Percentiles rank a stretch among this genome's conserved stretches.
Evolutionary conservation across 2,888 invertebrate species (phyloP).

Genomic region (Chymomyza procnemis): DNA sequence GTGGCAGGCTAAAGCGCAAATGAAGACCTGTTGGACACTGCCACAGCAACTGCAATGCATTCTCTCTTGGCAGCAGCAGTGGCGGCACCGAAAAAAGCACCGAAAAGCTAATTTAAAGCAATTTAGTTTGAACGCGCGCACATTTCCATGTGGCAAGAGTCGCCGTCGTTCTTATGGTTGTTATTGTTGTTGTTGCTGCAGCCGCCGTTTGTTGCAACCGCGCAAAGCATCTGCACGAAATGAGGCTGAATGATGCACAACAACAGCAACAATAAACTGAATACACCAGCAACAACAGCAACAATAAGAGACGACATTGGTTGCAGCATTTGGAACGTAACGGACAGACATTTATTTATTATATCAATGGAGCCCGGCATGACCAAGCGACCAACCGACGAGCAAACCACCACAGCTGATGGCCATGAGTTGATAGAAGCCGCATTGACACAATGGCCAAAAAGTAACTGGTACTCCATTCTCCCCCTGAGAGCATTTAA

Average conservation of each 20-base stretch:
- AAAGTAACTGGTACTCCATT: slow-evolving; percentile 31
- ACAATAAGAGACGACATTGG: slow-evolving; percentile 18
- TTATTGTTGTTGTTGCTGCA: background rate
- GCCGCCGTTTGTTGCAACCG: background rate
- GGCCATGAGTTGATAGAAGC: slow-evolving; percentile 66
- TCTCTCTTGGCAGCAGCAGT: slow-evolving; percentile 11
- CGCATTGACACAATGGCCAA: slow-evolving; percentile 62
- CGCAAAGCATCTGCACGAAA: slow-evolving; percentile 56
- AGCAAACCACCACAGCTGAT: slow-evolving; percentile 38
- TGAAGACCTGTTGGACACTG: slow-evolving; percentile 59
- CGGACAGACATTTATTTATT: slow-evolving; percentile 32
- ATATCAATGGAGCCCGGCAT: background rate
- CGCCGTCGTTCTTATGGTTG: background rate
- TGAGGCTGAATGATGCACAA: slow-evolving; percentile 61
- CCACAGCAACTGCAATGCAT: background rate
- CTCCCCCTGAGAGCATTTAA: slow-evolving; percentile 23
- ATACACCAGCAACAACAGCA: slow-evolving; percentile 15
- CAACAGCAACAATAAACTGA: slow-evolving; percentile 15
- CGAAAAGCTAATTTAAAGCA: slow-evolving; percentile 76
- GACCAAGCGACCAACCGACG: background rate
- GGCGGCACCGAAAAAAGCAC: slow-evolving; percentile 53
- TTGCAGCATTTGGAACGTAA: slow-evolving; percentile 34
- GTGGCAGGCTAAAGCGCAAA: slow-evolving; percentile 43
- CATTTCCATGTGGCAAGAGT: slow-evolving; percentile 62
- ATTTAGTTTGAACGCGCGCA: slow-evolving; percentile 73